These are phyloP conservation scores for Pterostichus madidus DNA, from an alignment of 2,888 invertebrate species.

Conservation along the genomic window DNA sequence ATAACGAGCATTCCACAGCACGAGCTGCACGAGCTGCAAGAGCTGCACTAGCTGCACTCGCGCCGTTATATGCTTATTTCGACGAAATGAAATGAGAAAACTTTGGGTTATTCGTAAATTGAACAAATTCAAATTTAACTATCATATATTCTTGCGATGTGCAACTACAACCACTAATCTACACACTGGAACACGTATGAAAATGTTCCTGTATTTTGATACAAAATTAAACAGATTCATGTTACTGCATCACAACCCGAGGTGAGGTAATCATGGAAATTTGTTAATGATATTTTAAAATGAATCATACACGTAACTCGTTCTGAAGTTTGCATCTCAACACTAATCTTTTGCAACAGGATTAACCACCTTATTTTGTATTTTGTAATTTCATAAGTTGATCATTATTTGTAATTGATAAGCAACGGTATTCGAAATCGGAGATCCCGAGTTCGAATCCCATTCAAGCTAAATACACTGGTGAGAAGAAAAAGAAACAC, in stretches of 20 bases:
- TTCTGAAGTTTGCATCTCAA: not conserved
- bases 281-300: too few species aligned
- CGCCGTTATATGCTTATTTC: constrained; percentile 38
- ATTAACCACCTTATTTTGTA: not conserved
- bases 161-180: constrained; percentile 12
- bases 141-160: constrained; percentile 26
- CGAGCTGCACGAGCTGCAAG: too few species aligned
- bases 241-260: not conserved
- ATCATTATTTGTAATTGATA: too few species aligned
- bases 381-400: too few species aligned
- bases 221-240: constrained; percentile 1
- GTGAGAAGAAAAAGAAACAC: too few species aligned
- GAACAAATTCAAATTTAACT: constrained; percentile 40
- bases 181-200: not conserved
- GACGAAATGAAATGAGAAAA: constrained; percentile 39
- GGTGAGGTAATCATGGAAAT: too few species aligned
- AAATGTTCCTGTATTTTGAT: not conserved
- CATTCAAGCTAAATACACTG: too few species aligned
- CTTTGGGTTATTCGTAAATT: constrained; percentile 42
- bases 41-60: too few species aligned
- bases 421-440: too few species aligned
- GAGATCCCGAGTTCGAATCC: too few species aligned
- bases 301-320: too few species aligned
- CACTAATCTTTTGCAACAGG: not conserved
- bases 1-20: constrained; percentile 39